phyloP scores from a whole-genome alignment of 2,888 invertebrate species.

The Caenorhabditis virilis region DNA sequence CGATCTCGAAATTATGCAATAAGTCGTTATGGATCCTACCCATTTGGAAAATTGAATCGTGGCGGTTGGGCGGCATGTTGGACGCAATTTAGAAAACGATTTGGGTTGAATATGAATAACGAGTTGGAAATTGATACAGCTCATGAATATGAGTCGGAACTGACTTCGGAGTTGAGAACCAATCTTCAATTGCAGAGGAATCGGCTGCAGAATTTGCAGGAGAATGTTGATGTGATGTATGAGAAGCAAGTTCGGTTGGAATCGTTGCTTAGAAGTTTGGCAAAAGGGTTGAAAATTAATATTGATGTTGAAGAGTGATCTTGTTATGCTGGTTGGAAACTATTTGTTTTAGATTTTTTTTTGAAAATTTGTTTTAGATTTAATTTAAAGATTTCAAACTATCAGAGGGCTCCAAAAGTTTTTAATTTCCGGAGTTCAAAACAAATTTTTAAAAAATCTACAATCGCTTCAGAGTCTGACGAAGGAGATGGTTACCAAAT shows the following conservation, averaged over 20 bases:
- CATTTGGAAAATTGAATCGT: constrained; percentile 18
- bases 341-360: background rate
- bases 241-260: constrained; percentile 46
- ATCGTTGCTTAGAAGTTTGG: constrained; percentile 16
- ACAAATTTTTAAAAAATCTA: too few relatives aligned
- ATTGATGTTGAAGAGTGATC: constrained; percentile 20
- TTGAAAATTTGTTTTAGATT: too few relatives aligned
- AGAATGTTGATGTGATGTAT: constrained; percentile 46
- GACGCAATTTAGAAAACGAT: constrained; percentile 25
- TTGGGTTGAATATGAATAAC: constrained; percentile 20
- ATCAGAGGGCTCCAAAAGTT: too few relatives aligned
- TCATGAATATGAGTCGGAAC: constrained; percentile 28
- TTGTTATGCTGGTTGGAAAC: background rate
- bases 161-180: constrained; percentile 23
- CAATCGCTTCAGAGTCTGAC: too few relatives aligned
- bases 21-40: constrained; percentile 14
- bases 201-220: constrained; percentile 35
- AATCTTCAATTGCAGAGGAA: constrained; percentile 27
- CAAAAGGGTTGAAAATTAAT: constrained; percentile 17
- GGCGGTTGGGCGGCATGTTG: constrained; percentile 16
- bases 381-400: too few relatives aligned
- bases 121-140: constrained; percentile 7
- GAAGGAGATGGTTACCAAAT: too few relatives aligned
- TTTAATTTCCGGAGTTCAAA: too few relatives aligned
- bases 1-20: constrained; percentile 22